Base-by-base conservation (phyloP, 2,113 vertebrate genomes). In the Alectura lathami region DNA sequence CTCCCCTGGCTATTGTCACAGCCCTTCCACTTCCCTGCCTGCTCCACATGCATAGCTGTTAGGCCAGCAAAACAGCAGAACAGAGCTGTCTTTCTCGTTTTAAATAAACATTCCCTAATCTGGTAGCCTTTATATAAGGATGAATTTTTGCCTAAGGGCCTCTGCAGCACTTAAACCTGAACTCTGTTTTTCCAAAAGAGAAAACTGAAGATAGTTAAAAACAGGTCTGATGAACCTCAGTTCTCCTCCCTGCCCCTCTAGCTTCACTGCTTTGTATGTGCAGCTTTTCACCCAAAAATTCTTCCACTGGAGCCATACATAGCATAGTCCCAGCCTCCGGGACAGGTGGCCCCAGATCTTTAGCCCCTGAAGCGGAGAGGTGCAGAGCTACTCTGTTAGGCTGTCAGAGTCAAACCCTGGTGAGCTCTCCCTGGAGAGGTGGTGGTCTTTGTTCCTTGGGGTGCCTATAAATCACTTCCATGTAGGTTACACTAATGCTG, bases 71-170 rank as follows among this genome's bases (percentile, higher is more conserved):
- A 93, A 90, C 4, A 96, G 72, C 88, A 70, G 56, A 88, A 83
- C 40, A 85, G 88, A 85, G 53, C 70, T 32, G 74, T 80, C 88
- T 78, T 94, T 94, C 54, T 63, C 50, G 80, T 91, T 94, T 86
- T 3, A 96, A 94, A 95, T 95, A 96, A 95, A 96, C 95, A 96
- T 95, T 96, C 86, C 90, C 95, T 95, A 95, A 94, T 95, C 88
- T 94, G 91, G 94, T 94, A 96, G 83, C 84, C 81, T 93, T 64
- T 54, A 22, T 45, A 17, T 81, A 64, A 89, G 69, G 51, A 48
- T 83, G 76, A 72, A 62, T 91, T 89, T 91, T 95, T 86, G 88
- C 79, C 57, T 74, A 40, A 45, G 47, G 87, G 29, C 34, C 29
- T 88, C 59, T 40, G 75, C 67, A 94, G 40, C 75, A 29, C 26